These are phyloP conservation scores for Melangyna quadrimaculata DNA, from an alignment of 2,888 invertebrate genomes.

Conservation along the genomic window DNA sequence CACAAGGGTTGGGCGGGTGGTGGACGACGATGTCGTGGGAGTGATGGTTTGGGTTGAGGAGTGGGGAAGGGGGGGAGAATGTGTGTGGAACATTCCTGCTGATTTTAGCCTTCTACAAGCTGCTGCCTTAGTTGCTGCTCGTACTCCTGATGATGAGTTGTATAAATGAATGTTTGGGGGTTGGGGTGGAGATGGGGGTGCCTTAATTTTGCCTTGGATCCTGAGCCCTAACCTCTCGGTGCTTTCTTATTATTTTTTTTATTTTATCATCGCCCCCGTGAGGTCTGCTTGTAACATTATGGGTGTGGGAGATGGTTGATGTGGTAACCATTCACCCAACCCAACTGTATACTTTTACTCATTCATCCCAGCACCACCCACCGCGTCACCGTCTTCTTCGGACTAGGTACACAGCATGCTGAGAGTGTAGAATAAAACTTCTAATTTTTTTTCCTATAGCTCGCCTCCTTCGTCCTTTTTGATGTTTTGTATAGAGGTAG, in stretches of 20 bases:
- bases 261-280: conserved; percentile 55
- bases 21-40: too few species aligned
- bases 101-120: conserved; percentile 72
- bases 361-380: too few species aligned
- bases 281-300: conserved; percentile 25
- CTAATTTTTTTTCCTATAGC: conserved; percentile 43
- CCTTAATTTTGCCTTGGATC: conserved; percentile 68
- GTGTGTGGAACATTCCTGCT: conserved; percentile 59
- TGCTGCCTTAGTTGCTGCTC: conserved; percentile 74
- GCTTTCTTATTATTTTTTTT: conserved; percentile 30
- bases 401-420: conserved; percentile 50
- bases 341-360: background rate
- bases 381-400: conserved; percentile 33
- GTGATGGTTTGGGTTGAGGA: background rate
- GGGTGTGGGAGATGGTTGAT: conserved; percentile 27
- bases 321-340: conserved; percentile 52
- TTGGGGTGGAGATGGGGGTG: conserved; percentile 34
- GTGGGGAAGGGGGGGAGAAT: background rate
- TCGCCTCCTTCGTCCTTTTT: conserved; percentile 43
- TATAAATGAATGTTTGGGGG: conserved; percentile 49
- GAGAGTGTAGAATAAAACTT: conserved; percentile 65
- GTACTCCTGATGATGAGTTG: conserved; percentile 71
- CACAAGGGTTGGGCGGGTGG: background rate
- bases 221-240: conserved; percentile 36
- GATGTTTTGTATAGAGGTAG: conserved; percentile 46